Base-by-base conservation (phyloP, 2,797 vertebrate species). In the Danio aesculapii region DNA sequence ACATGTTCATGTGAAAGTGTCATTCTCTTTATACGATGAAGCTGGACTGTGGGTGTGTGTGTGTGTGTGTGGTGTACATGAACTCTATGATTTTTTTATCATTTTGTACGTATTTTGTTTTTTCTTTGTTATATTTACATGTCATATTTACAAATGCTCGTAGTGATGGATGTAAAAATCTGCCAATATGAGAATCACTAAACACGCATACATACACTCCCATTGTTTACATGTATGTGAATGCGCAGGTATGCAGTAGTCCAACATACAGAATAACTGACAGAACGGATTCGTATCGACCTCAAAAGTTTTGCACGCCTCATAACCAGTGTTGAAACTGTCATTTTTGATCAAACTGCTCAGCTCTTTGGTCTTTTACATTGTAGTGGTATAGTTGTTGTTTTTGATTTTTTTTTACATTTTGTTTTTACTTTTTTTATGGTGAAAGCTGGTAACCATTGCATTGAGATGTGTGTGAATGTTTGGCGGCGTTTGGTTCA, bases 371-470 rank as follows among this genome's bases (percentile, higher is more conserved):
- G 66, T 76, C 91, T 92, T 92, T 92, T 90, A 90, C 90, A 90
- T 91, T 90, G 82, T 92, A 91, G 93, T 94, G 92, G 91, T 91
- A 71, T 62, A 92, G 88, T 89, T 90, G 89, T 92, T 55, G 90
- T 88, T 80, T 91, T 92, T 91, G 75, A 83, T 89, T 91, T 91
- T 92, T 86, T 83, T 81, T 81, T 79, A 81, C 92, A 88, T 89
- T 89, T 93, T 92, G 55, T 81, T 83, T 72, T 68, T 71, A 81
- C 64, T 79, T 84, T 79, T 69, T 84, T 73, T 69, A 75, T 55
- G 61, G 73, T 75, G 81, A 70, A 82, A 66, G 44, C 59, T 72
- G 64, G 57, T 66, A 67, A 71, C 66, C 47, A 41, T 81, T 85
- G 69, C 44, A 67, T 84, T 63, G 63, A 80, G 59, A 62, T 74